Conservation (phyloP, 2,797 vertebrate genomes). For the Sebastiscus tertius region DNA sequence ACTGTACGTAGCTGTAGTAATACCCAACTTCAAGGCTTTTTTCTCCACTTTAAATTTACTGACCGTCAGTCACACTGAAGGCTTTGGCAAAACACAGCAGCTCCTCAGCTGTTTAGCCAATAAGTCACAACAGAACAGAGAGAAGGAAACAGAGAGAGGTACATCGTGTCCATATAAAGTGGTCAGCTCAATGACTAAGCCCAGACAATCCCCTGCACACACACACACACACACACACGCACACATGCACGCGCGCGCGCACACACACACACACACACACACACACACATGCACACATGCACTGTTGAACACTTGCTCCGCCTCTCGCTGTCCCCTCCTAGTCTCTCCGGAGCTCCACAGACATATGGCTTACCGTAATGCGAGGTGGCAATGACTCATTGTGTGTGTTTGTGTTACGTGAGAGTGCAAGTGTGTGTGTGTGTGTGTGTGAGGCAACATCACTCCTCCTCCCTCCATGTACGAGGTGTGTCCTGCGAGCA, state of each 20-base stretch:
- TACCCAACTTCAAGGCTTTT: background rate
- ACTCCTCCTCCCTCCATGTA: background rate
- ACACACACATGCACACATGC: background rate
- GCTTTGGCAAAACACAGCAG: constrained; percentile 17
- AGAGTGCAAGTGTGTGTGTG: constrained; percentile 17
- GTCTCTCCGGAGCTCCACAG: constrained; percentile 29
- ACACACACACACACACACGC: constrained; percentile 3
- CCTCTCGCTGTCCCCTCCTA: constrained; percentile 11
- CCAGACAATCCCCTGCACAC: constrained; percentile 34
- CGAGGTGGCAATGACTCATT: constrained; percentile 60
- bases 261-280: constrained; percentile 16
- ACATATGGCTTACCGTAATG: constrained; percentile 57
- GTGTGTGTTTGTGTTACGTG: constrained; percentile 7
- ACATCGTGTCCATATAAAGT: constrained; percentile 46
- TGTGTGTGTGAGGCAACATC: constrained; percentile 3
- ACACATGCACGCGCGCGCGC: constrained; percentile 7
- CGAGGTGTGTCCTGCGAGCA: constrained; percentile 49
- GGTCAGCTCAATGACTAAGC: constrained; percentile 44
- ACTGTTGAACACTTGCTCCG: background rate
- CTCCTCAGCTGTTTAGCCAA: constrained; percentile 2
- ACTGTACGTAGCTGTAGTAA: background rate
- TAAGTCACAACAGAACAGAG: background rate
- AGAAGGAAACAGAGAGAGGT: constrained; percentile 5
- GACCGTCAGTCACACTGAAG: constrained; percentile 7
- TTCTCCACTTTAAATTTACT: background rate